A percentile compares a stretch with the other conserved stretches of the same genome.
phyloP scores from a whole-genome alignment of 2,113 vertebrate genomes.

The Etheostoma cragini region DNA sequence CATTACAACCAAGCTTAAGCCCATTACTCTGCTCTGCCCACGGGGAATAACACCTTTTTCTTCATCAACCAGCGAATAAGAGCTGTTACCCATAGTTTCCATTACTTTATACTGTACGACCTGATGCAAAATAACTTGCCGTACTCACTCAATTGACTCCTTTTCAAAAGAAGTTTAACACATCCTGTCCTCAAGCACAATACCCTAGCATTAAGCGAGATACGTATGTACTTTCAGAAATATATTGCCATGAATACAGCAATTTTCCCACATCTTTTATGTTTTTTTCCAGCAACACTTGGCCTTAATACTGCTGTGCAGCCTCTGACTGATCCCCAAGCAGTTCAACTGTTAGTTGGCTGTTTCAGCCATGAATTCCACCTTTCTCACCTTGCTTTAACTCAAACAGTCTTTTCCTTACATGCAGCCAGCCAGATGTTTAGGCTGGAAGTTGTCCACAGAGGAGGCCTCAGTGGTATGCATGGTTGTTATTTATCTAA shows the following conservation, averaged over 20 bases:
- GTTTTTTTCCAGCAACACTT: constrained; percentile 24
- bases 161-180: constrained; percentile 21
- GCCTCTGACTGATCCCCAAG: constrained; percentile 31
- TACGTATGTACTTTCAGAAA: neutral
- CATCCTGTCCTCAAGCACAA: constrained; percentile 13
- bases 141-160: neutral
- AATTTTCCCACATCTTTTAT: neutral
- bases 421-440: constrained; percentile 69
- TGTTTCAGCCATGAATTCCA: constrained; percentile 57
- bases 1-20: constrained; percentile 74
- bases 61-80: constrained; percentile 65
- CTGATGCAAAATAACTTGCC: constrained; percentile 21
- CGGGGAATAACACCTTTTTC: constrained; percentile 74
- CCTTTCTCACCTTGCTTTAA: constrained; percentile 66
- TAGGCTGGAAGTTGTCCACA: constrained; percentile 66
- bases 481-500: constrained; percentile 72
- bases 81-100: constrained; percentile 60
- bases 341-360: constrained; percentile 33
- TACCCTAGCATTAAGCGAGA: neutral
- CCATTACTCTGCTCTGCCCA: constrained; percentile 66
- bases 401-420: constrained; percentile 61
- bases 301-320: constrained; percentile 14
- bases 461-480: constrained; percentile 64
- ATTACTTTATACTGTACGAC: constrained; percentile 44
- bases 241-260: neutral